Evolutionary conservation across 2,797 vertebrate species (phyloP).

Genomic region (Ptychobarbus kaznakovi): DNA sequence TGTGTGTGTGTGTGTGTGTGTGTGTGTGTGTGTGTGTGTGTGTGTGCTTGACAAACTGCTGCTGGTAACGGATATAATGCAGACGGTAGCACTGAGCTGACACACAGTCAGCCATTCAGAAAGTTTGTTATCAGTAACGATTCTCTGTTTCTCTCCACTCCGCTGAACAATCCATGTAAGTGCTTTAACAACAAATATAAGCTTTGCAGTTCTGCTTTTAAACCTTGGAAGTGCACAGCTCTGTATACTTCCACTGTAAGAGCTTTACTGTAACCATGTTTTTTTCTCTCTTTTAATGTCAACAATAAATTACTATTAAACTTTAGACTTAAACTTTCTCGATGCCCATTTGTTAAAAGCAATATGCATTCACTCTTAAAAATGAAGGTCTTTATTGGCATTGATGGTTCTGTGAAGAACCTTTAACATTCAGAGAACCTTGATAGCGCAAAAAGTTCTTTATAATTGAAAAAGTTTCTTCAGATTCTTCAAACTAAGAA

Average conservation of each 20-base stretch:
- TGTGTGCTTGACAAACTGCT: conserved; percentile 18
- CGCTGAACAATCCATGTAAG: conserved; percentile 47
- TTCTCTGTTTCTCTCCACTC: conserved; percentile 64
- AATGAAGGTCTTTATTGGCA: neutral
- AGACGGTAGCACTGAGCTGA: conserved; percentile 74
- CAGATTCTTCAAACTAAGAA: neutral
- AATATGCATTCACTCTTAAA: neutral
- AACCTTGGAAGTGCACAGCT: neutral
- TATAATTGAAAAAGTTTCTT: neutral
- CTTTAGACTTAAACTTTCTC: neutral
- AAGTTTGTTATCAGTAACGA: conserved; percentile 68
- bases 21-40: no score
- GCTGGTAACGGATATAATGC: conserved; percentile 68
- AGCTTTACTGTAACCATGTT: neutral
- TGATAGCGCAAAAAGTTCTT: neutral
- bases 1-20: no score
- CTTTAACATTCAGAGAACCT: neutral
- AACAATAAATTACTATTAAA: neutral
- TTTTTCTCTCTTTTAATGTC: neutral
- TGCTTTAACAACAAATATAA: conserved; percentile 33
- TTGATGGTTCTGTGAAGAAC: neutral
- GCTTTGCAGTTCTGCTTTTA: conserved; percentile 19
- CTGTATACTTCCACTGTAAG: neutral
- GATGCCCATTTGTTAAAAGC: neutral
- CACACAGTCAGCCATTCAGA: conserved; percentile 79